Evolutionary conservation across 2,113 vertebrate genomes (phyloP).

Genomic region (Dipodomys merriami): DNA sequence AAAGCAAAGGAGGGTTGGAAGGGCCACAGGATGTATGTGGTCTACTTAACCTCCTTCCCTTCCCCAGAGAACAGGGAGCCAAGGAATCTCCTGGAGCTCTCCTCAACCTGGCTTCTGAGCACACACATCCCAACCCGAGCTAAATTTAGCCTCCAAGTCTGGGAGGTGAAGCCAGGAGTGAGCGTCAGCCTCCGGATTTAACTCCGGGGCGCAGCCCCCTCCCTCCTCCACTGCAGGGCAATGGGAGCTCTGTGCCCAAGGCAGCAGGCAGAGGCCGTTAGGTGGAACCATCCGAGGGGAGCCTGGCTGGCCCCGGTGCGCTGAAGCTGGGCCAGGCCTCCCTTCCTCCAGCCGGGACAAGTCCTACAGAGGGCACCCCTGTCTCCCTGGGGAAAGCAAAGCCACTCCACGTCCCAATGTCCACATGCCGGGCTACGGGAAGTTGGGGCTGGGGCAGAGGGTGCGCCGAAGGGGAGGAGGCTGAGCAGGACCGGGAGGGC

Average conservation of each 20-base stretch:
- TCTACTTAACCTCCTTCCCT: not conserved
- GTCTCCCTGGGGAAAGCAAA: not conserved
- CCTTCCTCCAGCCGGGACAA: not conserved
- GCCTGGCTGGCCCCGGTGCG: not conserved
- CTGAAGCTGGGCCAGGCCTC: not conserved
- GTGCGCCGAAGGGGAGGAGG: not conserved
- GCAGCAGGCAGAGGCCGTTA: constrained; percentile 14
- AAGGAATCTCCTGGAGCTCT: not conserved
- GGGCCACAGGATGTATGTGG: not conserved
- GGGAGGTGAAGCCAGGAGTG: constrained; percentile 56
- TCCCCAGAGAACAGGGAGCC: not conserved
- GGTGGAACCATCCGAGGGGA: not conserved
- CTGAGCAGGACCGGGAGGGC: not conserved
- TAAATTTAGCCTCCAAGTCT: constrained; percentile 73
- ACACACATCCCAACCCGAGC: not conserved
- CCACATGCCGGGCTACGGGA: constrained; percentile 34
- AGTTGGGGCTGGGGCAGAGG: constrained; percentile 53
- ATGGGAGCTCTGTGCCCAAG: not conserved
- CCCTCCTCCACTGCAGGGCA: not conserved
- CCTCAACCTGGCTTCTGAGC: constrained; percentile 40
- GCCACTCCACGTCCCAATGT: not conserved
- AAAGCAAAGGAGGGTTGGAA: not conserved
- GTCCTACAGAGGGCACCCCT: not conserved
- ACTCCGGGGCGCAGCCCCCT: constrained; percentile 21
- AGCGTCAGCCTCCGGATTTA: constrained; percentile 70